Base-by-base conservation (phyloP, 2,113 vertebrate genomes). In the Platysternon megacephalum region DNA sequence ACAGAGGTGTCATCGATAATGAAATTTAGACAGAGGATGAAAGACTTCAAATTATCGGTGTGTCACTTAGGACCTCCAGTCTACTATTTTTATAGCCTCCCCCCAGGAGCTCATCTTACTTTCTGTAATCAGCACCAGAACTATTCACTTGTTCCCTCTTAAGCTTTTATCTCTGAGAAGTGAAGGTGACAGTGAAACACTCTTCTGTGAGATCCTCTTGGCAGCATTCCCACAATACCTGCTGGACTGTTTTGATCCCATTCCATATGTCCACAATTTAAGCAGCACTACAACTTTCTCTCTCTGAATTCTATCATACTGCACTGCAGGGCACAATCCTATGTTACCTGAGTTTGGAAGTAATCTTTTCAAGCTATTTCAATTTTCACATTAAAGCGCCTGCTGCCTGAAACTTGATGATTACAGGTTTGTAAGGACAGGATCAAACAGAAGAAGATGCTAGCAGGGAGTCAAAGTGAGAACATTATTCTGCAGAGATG, bases 181-280 rank as follows among this genome's bases (percentile, higher is more conserved):
- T 91, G 94, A 98, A 98, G 98, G 98, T 98, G 98, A 98, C 98
- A 98, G 97, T 91, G 96, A 97, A 97, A 96, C 91, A 90, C 94
- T 97, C 94, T 94, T 90, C 89, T 82, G 21, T 86, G 93, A 97
- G 95, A 88, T 92, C 86, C 88, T 97, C 79, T 92, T 98, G 98
- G 97, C 97, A 98, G 93, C 29, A 14, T 81, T 98, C 89, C 96
- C 91, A 94, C 65, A 79, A 61, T 8, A 87, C 82, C 95, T 96
- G 92, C 93, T 97, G 97, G 81, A 96, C 85, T 93, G 79, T 96
- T 97, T 97, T 96, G 93, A 98, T 97, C 92, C 92, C 92, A 76
- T 97, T 97, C 97, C 96, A 82, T 97, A 98, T 96, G 96, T 94
- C 96, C 93, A 91, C 91, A 95, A 87, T 97, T 97, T 97, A 97